Conservation (phyloP, 2,797 vertebrate species). For the Crossoptilon crossoptilon region DNA sequence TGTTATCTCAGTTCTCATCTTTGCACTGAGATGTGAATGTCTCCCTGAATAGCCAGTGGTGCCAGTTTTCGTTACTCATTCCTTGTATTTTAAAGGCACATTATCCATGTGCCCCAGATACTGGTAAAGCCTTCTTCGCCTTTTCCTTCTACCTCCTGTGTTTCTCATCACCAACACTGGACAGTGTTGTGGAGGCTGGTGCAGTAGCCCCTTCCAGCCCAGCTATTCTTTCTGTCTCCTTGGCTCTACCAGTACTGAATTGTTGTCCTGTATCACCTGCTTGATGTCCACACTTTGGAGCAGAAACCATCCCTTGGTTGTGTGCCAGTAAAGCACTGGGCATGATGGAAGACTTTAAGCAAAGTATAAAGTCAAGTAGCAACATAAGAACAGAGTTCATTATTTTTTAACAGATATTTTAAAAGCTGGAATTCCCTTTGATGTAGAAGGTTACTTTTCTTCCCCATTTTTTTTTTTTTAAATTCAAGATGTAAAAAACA, state of each 20-base stretch:
- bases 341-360: background rate
- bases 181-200: background rate
- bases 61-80: constrained; percentile 45
- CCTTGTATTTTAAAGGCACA: constrained; percentile 25
- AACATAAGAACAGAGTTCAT: background rate
- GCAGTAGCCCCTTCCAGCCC: accelerated
- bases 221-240: background rate
- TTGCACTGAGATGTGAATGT: constrained; percentile 33
- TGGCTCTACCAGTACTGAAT: accelerated
- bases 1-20: constrained; percentile 45
- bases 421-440: background rate
- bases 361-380: background rate
- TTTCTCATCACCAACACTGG: background rate
- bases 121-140: background rate
- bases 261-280: accelerated
- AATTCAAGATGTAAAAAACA: background rate
- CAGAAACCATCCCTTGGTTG: background rate
- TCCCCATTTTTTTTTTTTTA: background rate
- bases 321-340: background rate
- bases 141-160: accelerated
- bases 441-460: background rate
- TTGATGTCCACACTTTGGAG: background rate
- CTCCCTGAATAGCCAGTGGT: constrained; percentile 21
- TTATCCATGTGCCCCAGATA: background rate
- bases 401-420: background rate